These are phyloP conservation scores for Ailurus styani DNA, from an alignment of 2,113 vertebrate species.

Conservation along the genomic window DNA sequence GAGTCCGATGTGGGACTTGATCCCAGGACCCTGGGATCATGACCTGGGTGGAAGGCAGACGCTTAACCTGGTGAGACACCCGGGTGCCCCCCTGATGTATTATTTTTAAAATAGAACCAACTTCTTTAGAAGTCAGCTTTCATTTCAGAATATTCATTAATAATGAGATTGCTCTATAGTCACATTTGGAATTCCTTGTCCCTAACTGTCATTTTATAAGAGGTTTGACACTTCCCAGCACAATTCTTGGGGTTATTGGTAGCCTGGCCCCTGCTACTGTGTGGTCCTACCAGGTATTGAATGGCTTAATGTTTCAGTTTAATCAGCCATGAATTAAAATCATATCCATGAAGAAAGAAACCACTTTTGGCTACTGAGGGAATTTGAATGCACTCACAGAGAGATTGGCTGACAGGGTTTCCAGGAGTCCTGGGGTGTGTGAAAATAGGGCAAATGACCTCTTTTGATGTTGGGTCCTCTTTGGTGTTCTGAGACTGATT, in stretches of 20 bases:
- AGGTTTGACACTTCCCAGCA: background rate
- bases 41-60: background rate
- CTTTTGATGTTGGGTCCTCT: background rate
- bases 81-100: background rate
- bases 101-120: background rate
- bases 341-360: background rate
- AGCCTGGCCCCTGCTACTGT: background rate
- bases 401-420: background rate
- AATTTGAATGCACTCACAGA: background rate
- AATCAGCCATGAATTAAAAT: background rate
- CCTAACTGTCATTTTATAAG: background rate
- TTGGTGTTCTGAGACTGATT: background rate
- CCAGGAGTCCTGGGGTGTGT: background rate
- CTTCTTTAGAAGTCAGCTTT: background rate
- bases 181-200: background rate
- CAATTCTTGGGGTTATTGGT: background rate
- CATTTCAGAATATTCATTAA: background rate
- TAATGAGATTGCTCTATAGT: background rate
- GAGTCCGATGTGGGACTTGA: background rate
- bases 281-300: background rate
- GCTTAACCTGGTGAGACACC: background rate
- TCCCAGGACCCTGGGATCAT: background rate
- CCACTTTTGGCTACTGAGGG: background rate
- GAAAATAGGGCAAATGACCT: background rate
- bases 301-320: background rate